Conservation (phyloP, 1,140 invertebrate species). For the Samia ricini region DNA sequence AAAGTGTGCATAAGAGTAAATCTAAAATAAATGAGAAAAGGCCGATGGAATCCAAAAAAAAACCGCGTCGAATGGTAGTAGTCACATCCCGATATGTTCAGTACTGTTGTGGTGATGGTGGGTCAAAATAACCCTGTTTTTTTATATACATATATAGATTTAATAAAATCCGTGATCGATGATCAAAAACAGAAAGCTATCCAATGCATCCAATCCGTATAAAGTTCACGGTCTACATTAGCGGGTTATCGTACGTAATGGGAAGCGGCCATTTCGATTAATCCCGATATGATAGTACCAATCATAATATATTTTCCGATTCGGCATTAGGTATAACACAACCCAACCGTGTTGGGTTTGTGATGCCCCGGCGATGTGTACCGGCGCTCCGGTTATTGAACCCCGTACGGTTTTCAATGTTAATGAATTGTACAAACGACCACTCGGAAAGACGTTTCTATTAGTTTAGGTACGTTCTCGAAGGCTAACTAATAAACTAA, state of each 20-base stretch:
- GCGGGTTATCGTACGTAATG: constrained; percentile 69
- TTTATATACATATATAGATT: too few species aligned
- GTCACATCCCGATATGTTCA: too few species aligned
- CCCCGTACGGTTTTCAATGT: constrained; percentile 39
- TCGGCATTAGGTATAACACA: constrained; percentile 27
- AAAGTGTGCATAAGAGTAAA: too few species aligned
- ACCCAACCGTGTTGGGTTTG: constrained; percentile 28
- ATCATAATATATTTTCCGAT: constrained; percentile 57
- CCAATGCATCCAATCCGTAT: constrained; percentile 25
- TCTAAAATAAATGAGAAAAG: too few species aligned
- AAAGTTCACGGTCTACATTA: constrained; percentile 48
- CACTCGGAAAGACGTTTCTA: constrained; percentile 57
- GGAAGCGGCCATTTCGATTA: constrained; percentile 55
- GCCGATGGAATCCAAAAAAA: too few species aligned
- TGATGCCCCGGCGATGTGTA: constrained; percentile 2
- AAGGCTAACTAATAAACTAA: background rate
- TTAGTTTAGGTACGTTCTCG: constrained; percentile 25
- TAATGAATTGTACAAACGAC: constrained; percentile 66
- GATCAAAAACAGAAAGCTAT: constrained; percentile 36
- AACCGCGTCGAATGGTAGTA: too few species aligned
- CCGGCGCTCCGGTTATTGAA: constrained; percentile 56
- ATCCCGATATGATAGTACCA: constrained; percentile 60
- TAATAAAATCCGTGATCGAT: constrained; percentile 38
- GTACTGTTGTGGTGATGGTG: too few species aligned
- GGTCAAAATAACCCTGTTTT: too few species aligned